Evolutionary conservation across 1,140 invertebrate species (phyloP), one percentile per base, ranked within the genome.

Genomic region (Procambarus clarkii): DNA sequence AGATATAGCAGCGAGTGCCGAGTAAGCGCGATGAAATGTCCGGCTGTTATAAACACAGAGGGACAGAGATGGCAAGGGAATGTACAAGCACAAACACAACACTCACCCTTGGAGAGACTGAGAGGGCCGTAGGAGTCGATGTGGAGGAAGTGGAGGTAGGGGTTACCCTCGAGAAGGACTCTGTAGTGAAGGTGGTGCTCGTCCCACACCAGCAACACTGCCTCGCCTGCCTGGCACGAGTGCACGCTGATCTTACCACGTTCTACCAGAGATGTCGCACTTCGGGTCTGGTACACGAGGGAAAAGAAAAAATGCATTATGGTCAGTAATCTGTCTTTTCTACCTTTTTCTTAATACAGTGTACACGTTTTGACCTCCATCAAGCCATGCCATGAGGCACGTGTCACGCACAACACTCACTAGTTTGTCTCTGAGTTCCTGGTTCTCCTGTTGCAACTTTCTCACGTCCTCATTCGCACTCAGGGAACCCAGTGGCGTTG

Each of bases 91-190:
- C n/a, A n/a, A n/a, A n/a, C n/a, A n/a, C n/a, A n/a, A n/a, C n/a
- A n/a, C n/a, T n/a, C n/a, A n/a, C n/a, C 81, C 60, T 50, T 50
- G 45, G 60, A 64, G 9, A 64, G 60, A 18, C 15, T 4, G 18
- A 21, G 60, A 18, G 76, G 34, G 9, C 2, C 5, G 34, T 13
- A 78, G 76, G 76, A 45, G 76, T 34, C 11, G 44, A 18, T 13
- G 46, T 99, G 97, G 9, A 99, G 95, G 94, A 99, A 98, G n/a
- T n/a, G 98, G 74, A 98, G 93, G n/a, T n/a, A n/a, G n/a, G n/a
- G 94, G 34, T 9, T 77, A 18, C 97, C 96, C 92, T 98, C 96
- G 93, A 98, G 97, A 77, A 98, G 95, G 3, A 98, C 96, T n/a
- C n/a, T 96, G 94, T 97, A 99, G 94, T 98, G 97, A 80, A 96